Base-by-base conservation (phyloP, 2,113 vertebrate species). In the Ondatra zibethicus region DNA sequence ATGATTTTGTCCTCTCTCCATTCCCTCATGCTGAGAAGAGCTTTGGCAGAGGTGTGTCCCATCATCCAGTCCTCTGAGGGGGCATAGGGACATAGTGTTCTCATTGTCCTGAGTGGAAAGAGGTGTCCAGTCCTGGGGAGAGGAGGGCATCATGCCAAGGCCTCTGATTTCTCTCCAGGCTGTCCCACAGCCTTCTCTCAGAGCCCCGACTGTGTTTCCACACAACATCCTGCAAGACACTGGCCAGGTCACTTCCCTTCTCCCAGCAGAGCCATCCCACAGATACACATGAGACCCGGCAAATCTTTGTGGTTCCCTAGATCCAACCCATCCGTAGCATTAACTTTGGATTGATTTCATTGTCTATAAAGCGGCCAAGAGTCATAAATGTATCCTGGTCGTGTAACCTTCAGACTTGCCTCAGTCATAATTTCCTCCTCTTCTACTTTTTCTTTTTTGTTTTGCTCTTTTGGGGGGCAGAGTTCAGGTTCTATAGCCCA, bases 41-140 rank as follows among this genome's bases (percentile, higher is more conserved):
- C 85, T 52, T 95, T 94, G 93, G 75, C 96, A 92, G 86, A 52
- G 65, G 39, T 50, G 39, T 50, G 31, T 86, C 68, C 82, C 17
- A n/a, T 81, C 88, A 52, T 36, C 70, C 65, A 72, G 70, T 45
- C 39, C 70, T 36, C 81, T 47, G 78, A 63, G 2, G 0, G 75
- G n/a, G 33, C 73, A 89, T 36, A 89, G 73, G 75, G 55, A 45
- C 77, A 92, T 39, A 96, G 77, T 76, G 70, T 85, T 85, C 77
- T 77, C 68, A 92, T 91, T 97, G 97, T 97, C 92, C 50, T 78
- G 58, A 50, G 75, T 80, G 33, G 23, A 58, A 68, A 95, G 92
- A 89, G 61, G 58, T 29, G 65, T 95, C 80, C 76, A 78, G 92
- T 90, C 90, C 78, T 39, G 33, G 90, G 75, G 81, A 89, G 61